A percentile compares a stretch with the other conserved stretches of the same genome.
Conservation (phyloP, 2,797 vertebrate genomes). For the Mus minutoides region DNA sequence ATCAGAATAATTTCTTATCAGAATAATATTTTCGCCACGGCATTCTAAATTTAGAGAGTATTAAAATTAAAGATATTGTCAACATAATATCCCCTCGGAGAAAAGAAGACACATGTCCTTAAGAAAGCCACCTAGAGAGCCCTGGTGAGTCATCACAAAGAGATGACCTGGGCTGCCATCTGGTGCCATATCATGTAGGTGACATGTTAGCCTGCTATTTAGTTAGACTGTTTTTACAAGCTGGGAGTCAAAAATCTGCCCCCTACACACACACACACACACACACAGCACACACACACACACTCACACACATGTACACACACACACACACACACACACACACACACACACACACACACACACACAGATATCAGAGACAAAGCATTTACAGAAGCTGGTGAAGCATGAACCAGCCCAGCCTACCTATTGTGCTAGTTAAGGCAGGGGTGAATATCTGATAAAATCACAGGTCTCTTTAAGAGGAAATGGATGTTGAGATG, state of each 20-base stretch:
- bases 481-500: neutral
- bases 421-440: neutral
- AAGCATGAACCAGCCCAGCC: neutral
- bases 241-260: neutral
- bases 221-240: neutral
- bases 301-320: too few relatives aligned
- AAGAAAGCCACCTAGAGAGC: neutral
- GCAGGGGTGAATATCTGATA: neutral
- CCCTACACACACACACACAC: too few relatives aligned
- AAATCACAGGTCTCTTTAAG: neutral
- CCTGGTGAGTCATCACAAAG: neutral
- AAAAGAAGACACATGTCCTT: neutral
- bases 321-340: neutral
- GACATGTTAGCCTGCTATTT: neutral
- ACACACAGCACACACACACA: too few relatives aligned
- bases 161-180: neutral
- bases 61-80: neutral
- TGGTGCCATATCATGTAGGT: neutral
- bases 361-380: neutral
- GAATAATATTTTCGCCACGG: neutral
- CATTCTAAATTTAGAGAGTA: neutral
- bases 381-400: neutral
- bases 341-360: too few relatives aligned
- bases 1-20: neutral
- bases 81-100: slow-evolving; percentile 1